Evolutionary conservation across 2,888 invertebrate genomes (phyloP).

Genomic region (Odontothrips loti): DNA sequence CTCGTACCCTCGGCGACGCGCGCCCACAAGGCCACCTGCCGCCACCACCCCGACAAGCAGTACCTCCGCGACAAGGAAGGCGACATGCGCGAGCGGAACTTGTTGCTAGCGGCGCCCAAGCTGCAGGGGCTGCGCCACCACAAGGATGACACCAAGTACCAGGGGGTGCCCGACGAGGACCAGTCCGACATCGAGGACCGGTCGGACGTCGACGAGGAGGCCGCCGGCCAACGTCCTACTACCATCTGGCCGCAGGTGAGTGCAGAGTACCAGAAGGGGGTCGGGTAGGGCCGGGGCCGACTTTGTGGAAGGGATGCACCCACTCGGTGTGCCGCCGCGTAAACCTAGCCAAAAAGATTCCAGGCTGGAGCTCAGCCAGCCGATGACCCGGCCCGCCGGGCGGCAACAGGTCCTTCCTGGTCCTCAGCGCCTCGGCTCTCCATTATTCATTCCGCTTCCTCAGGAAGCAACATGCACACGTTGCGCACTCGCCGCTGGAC

Average conservation of each 20-base stretch:
- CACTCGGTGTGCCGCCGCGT: background rate
- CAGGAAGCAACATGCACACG: background rate
- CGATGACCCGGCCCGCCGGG: too few species aligned
- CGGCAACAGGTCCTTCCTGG: too few species aligned
- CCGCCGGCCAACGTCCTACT: background rate
- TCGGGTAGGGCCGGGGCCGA: background rate
- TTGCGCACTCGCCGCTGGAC: too few species aligned
- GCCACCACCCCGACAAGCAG: constrained; percentile 36
- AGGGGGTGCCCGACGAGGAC: constrained; percentile 38
- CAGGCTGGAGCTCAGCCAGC: too few species aligned
- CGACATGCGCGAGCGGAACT: constrained; percentile 39
- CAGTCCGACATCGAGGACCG: constrained; percentile 27
- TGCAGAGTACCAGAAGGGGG: constrained; percentile 4
- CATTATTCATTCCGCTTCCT: constrained; percentile 19
- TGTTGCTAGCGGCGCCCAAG: constrained; percentile 39
- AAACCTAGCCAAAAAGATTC: background rate
- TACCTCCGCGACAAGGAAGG: constrained; percentile 36
- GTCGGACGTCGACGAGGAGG: background rate
- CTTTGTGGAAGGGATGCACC: background rate
- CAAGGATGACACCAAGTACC: constrained; percentile 6
- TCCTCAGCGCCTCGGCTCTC: background rate
- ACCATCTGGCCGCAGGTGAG: background rate
- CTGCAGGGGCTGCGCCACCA: background rate
- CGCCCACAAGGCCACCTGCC: constrained; percentile 33
- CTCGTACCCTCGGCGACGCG: background rate